Evolutionary conservation across 2,797 vertebrate genomes (phyloP).

Genomic region (Sebastes oblongus): DNA sequence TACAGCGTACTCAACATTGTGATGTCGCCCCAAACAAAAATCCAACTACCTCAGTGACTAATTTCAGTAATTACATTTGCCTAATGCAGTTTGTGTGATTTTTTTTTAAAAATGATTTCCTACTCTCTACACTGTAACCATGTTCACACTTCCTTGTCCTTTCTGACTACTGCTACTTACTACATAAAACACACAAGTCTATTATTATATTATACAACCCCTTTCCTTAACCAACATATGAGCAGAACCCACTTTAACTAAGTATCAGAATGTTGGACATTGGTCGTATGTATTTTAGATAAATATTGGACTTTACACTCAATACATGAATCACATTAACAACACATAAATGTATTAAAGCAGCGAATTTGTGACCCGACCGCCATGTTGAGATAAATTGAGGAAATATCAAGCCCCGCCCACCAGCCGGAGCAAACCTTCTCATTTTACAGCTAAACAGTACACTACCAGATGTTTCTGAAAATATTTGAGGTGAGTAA

Average conservation of each 20-base stretch:
- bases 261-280: background rate
- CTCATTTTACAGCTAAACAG: no score
- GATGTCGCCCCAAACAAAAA: conserved; percentile 9
- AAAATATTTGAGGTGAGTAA: no score
- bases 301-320: background rate
- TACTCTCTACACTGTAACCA: background rate
- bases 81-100: background rate
- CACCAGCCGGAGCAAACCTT: no score
- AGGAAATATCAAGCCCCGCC: no score
- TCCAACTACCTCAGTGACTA: background rate
- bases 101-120: background rate
- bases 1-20: conserved; percentile 8
- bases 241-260: background rate
- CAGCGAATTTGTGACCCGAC: no score
- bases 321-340: background rate
- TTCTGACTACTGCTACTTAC: background rate
- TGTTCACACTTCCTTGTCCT: background rate
- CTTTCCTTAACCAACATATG: background rate
- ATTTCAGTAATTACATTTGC: conserved; percentile 8
- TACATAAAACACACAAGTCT: background rate
- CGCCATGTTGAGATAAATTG: no score
- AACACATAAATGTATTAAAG: no score
- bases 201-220: background rate
- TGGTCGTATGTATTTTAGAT: background rate
- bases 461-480: no score